Base-by-base conservation (phyloP, 2,888 invertebrate genomes). In the Melanotus villosus region DNA sequence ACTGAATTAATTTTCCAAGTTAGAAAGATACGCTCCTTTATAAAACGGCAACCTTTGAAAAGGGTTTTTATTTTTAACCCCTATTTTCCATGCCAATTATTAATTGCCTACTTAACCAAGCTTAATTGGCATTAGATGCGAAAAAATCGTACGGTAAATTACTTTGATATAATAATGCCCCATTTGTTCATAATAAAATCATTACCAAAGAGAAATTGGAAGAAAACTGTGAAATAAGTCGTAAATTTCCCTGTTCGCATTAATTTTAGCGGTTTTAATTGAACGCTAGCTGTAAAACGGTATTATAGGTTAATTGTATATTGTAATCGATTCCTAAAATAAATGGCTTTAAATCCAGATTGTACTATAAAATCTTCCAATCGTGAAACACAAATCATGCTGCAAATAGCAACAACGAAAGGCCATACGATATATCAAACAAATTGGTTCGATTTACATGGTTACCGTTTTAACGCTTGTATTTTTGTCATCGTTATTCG, bases 221-320 rank as follows among this genome's bases (percentile, higher is more conserved):
- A 1, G 32, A 10, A 9, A 5, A 9, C 10, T 32, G 6, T 1
- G 34, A n/a, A 52, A 26, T 52, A 52, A 18, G 18, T 18, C 9
- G 18, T 32, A 32, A 52, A 52, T 52, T 12, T 30, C 0, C n/a
- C 12, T 18, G 32, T 32, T 32, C 18, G 3, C 52, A 19, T 16
- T 50, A 16, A 52, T 52, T 32, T 14, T 6, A 30, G n/a, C 16
- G 32, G 18, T 52, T 34, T 43, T 18, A 5, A 32, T 52, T 52
- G 18, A 18, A 52, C 32, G 10, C 50, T 16, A 30, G 52, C 34
- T 34, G 26, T 52, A 52, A 52, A 52, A 52, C 9, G 32, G 52
- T 3, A 52, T 52, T 52, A 30, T 52, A 32, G 52, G 18, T 10
- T 32, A 52, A 52, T 52, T 52, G 18, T 52, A 52, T 32, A 16